Evolutionary conservation across 2,113 vertebrate species (phyloP).

Genomic region (Gambusia holbrooki): DNA sequence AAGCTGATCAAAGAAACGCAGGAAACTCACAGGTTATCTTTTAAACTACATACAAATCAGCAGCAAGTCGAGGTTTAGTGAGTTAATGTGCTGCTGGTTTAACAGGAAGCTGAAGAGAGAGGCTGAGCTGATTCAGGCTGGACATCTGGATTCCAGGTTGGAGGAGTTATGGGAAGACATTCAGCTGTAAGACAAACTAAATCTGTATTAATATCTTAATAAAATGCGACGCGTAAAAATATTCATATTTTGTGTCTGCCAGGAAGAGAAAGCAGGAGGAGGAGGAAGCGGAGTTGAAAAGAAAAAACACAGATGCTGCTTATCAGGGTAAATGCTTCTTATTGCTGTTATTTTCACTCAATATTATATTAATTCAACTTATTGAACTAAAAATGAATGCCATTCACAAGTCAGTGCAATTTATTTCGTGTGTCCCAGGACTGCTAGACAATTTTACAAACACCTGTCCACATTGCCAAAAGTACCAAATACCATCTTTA

Average conservation of each 20-base stretch:
- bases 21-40: slow-evolving; percentile 89
- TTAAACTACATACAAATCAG: background rate
- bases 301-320: slow-evolving; percentile 91
- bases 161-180: slow-evolving; percentile 92
- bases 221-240: background rate
- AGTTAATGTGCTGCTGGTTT: slow-evolving; percentile 1
- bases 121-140: slow-evolving; percentile 91
- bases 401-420: background rate
- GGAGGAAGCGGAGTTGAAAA: slow-evolving; percentile 91
- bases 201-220: background rate
- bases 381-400: background rate
- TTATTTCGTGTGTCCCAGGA: background rate
- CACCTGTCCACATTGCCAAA: no score
- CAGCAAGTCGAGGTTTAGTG: no score
- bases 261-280: slow-evolving; percentile 88
- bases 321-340: slow-evolving; percentile 85
- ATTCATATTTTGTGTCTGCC: slow-evolving; percentile 25
- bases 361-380: background rate
- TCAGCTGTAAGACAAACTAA: slow-evolving; percentile 80
- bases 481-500: no score
- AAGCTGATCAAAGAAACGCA: slow-evolving; percentile 94
- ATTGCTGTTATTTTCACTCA: background rate
- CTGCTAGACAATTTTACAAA: no score
- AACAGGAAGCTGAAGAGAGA: slow-evolving; percentile 91
- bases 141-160: slow-evolving; percentile 90